phyloP scores from a whole-genome alignment of 2,797 vertebrate genomes.

The Eupleurogrammus muticus region DNA sequence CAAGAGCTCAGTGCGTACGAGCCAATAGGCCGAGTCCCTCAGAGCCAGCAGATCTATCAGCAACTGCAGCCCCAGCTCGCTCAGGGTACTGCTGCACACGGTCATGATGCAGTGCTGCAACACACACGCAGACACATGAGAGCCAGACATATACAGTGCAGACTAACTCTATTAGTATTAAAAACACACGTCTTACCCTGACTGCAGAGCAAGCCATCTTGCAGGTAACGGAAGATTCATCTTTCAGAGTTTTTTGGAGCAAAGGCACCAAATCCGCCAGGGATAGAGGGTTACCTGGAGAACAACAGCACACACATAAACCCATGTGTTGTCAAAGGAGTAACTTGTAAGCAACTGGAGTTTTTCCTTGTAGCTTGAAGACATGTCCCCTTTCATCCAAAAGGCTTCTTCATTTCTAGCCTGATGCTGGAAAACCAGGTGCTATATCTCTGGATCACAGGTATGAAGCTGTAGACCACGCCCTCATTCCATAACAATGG shows the following conservation, averaged over 20 bases:
- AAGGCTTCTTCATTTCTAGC: too few species aligned
- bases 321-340: too few species aligned
- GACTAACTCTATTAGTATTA: slow-evolving; percentile 23
- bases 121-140: slow-evolving; percentile 16
- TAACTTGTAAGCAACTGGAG: neutral
- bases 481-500: too few species aligned
- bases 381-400: too few species aligned
- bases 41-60: slow-evolving; percentile 90
- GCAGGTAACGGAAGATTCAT: slow-evolving; percentile 96
- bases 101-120: slow-evolving; percentile 86
- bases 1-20: slow-evolving; percentile 95
- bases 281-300: slow-evolving; percentile 89
- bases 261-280: slow-evolving; percentile 92
- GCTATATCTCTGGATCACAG: too few species aligned
- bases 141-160: neutral
- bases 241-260: slow-evolving; percentile 90
- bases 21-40: slow-evolving; percentile 94
- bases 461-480: too few species aligned
- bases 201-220: slow-evolving; percentile 95
- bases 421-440: too few species aligned
- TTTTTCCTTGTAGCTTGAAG: too few species aligned
- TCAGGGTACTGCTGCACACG: slow-evolving; percentile 91
- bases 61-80: slow-evolving; percentile 93
- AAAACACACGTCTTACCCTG: slow-evolving; percentile 84
- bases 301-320: neutral